phyloP scores from a whole-genome alignment of 2,888 invertebrate species.

The Colletes collaris region DNA sequence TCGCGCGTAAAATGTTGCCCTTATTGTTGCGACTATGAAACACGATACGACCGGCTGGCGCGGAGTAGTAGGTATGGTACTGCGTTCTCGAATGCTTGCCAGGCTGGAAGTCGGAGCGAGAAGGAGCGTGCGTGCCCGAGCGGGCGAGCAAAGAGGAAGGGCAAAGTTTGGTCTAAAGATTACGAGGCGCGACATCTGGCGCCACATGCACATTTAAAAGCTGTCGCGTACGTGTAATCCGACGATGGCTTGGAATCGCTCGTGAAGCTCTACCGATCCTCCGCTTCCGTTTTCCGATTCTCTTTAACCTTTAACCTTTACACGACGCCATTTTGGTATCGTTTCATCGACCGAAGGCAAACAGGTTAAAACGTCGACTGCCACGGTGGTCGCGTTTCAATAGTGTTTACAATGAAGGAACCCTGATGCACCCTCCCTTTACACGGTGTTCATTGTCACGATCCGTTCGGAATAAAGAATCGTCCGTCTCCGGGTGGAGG shows the following conservation, averaged over 20 bases:
- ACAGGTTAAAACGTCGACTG: no score
- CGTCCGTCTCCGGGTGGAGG: no score
- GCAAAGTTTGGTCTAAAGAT: slow-evolving; percentile 66
- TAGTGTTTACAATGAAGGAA: no score
- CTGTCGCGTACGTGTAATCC: slow-evolving; percentile 3
- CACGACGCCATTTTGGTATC: no score
- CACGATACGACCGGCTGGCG: slow-evolving; percentile 18
- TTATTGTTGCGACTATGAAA: slow-evolving; percentile 32
- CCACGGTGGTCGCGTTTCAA: no score
- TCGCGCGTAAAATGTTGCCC: slow-evolving; percentile 3
- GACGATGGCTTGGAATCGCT: background rate
- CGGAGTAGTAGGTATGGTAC: background rate
- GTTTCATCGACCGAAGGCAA: no score
- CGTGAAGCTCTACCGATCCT: background rate
- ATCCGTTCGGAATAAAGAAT: no score
- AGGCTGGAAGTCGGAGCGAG: background rate
- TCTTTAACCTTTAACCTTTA: background rate
- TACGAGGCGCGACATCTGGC: slow-evolving; percentile 77
- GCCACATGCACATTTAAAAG: slow-evolving; percentile 65
- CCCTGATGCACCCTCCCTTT: no score
- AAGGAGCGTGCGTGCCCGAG: background rate
- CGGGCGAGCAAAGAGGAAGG: slow-evolving; percentile 11
- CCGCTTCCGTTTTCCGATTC: background rate
- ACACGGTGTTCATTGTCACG: no score
- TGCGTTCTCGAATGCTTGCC: slow-evolving; percentile 20